phyloP scores from a whole-genome alignment of 1,140 invertebrate species.

The Procambarus virginalis region DNA sequence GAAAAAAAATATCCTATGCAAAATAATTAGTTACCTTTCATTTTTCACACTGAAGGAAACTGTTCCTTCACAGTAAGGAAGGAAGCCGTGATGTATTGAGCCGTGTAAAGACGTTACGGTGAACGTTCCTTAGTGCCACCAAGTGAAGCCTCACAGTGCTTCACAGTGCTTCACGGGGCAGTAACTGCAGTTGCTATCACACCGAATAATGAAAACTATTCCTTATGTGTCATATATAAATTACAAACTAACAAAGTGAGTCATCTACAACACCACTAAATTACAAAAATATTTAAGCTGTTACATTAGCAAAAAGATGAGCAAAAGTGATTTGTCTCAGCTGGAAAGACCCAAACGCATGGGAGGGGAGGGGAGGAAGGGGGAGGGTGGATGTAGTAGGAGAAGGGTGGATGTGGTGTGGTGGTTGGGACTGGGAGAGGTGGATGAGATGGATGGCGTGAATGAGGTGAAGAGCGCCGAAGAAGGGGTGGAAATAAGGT shows the following conservation, averaged over 20 bases:
- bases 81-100: neutral
- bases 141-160: no score
- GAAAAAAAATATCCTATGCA: neutral
- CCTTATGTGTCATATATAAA: neutral
- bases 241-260: constrained; percentile 40
- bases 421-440: no score
- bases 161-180: no score
- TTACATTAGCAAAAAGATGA: constrained; percentile 55
- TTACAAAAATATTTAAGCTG: constrained; percentile 58
- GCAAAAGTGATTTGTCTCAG: constrained; percentile 52
- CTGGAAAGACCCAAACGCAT: constrained; percentile 33
- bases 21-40: neutral
- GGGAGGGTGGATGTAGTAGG: no score
- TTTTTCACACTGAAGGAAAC: neutral
- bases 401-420: no score
- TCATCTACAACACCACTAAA: constrained; percentile 46
- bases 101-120: no score
- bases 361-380: neutral
- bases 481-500: no score
- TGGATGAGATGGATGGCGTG: no score
- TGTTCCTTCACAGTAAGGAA: neutral
- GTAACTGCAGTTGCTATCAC: neutral
- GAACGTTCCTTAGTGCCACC: no score
- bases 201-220: neutral
- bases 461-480: no score